Conservation (phyloP, 2,888 invertebrate genomes). For the Mamestra brassicae region DNA sequence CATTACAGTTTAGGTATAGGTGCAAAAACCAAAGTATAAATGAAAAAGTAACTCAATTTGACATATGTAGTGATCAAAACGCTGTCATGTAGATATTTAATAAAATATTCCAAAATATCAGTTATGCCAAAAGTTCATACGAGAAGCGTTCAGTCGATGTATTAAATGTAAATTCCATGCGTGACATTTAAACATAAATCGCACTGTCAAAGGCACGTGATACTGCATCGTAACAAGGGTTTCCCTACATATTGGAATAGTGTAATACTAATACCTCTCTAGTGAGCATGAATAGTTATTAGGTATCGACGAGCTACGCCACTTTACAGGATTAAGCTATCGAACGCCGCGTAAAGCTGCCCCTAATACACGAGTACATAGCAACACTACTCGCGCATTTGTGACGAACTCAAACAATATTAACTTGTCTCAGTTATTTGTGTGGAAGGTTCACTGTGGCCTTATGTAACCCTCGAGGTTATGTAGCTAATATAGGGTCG, state of each 20-base stretch:
- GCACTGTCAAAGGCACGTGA: neutral
- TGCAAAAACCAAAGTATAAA: neutral
- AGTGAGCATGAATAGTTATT: constrained; percentile 18
- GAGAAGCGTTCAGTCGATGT: neutral
- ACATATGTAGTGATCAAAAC: neutral
- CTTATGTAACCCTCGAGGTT: neutral
- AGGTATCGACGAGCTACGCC: neutral
- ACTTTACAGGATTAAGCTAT: neutral
- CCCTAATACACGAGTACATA: neutral
- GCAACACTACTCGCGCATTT: neutral
- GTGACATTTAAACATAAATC: neutral
- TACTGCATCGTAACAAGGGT: neutral
- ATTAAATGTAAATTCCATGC: neutral
- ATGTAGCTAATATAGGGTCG: neutral
- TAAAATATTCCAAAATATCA: neutral
- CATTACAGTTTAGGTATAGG: no score
- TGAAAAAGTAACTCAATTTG: neutral
- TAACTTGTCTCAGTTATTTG: constrained; percentile 5
- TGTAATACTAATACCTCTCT: neutral
- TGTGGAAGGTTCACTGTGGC: neutral
- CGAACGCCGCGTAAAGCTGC: neutral
- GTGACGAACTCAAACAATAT: constrained; percentile 18
- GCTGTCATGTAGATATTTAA: neutral
- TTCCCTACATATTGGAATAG: neutral
- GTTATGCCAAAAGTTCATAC: neutral